Conservation (phyloP, 2,797 vertebrate genomes). For the Paratrypauchen microcephalus region DNA sequence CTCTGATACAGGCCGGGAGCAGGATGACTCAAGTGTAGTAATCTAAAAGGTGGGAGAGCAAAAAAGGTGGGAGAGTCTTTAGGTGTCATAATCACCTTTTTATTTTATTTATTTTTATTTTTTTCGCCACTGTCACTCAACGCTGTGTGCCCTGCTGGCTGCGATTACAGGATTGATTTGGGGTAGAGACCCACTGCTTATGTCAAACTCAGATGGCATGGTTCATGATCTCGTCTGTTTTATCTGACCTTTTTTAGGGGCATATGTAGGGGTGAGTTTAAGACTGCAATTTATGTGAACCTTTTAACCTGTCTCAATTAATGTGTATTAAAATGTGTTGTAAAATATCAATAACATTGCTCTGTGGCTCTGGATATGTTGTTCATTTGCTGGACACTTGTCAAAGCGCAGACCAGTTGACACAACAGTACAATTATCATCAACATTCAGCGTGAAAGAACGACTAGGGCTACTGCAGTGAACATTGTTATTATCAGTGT, state of each 20-base stretch:
- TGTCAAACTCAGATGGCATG: slow-evolving; percentile 61
- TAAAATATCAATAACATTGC: neutral
- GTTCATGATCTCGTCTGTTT: slow-evolving; percentile 42
- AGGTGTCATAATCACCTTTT: slow-evolving; percentile 43
- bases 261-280: slow-evolving; percentile 33
- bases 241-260: slow-evolving; percentile 47
- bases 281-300: no score
- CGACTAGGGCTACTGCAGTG: no score
- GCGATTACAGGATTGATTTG: slow-evolving; percentile 62
- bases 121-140: slow-evolving; percentile 38
- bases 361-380: neutral
- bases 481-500: no score
- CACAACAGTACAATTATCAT: no score
- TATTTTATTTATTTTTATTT: slow-evolving; percentile 17
- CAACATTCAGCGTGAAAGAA: no score
- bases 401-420: neutral
- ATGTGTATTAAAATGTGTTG: no score
- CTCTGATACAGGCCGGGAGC: slow-evolving; percentile 50
- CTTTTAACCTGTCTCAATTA: no score
- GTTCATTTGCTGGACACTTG: neutral
- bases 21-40: slow-evolving; percentile 42
- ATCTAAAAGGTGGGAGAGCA: slow-evolving; percentile 31
- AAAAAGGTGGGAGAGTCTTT: slow-evolving; percentile 24
- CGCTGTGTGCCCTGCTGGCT: slow-evolving; percentile 29
- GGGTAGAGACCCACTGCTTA: slow-evolving; percentile 38